Evolutionary conservation across 2,797 vertebrate genomes (phyloP).

Genomic region (Pangasius macronema): DNA sequence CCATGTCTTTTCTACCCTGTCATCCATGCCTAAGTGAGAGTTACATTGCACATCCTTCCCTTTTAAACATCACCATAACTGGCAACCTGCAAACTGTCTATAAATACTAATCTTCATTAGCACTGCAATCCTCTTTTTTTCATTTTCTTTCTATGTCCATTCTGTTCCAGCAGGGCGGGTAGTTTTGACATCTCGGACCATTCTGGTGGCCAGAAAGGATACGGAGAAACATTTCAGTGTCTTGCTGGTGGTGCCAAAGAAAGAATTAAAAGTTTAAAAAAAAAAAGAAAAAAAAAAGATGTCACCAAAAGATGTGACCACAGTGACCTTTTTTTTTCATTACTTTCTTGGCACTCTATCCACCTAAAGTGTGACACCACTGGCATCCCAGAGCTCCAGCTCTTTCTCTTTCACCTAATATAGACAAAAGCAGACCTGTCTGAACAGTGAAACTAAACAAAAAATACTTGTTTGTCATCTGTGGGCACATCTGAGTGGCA

Average conservation of each 20-base stretch:
- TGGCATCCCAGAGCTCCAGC: conserved; percentile 21
- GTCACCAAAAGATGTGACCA: conserved; percentile 65
- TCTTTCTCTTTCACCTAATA: conserved; percentile 3
- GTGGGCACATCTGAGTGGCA: conserved; percentile 34
- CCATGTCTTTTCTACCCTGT: conserved; percentile 36
- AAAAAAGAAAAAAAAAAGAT: background rate
- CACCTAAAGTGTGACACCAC: conserved; percentile 12
- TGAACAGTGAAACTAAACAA: conserved; percentile 32
- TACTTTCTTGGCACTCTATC: conserved; percentile 81
- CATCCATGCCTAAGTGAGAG: conserved; percentile 70
- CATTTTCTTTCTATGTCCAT: conserved; percentile 73
- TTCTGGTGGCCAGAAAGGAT: conserved; percentile 66
- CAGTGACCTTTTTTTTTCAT: conserved; percentile 81
- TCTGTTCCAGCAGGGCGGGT: conserved; percentile 79
- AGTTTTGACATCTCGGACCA: conserved; percentile 80
- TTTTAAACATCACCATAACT: conserved; percentile 65
- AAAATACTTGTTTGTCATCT: conserved; percentile 37
- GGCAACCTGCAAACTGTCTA: conserved; percentile 71
- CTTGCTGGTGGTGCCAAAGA: conserved; percentile 54
- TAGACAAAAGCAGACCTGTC: conserved; percentile 11
- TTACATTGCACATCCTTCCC: conserved; percentile 84
- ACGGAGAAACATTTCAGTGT: conserved; percentile 31
- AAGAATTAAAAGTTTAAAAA: conserved; percentile 34
- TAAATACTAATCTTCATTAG: conserved; percentile 67
- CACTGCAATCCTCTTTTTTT: conserved; percentile 60